These are phyloP conservation scores for Molanna angustata DNA, from an alignment of 2,888 invertebrate genomes.

Conservation along the genomic window DNA sequence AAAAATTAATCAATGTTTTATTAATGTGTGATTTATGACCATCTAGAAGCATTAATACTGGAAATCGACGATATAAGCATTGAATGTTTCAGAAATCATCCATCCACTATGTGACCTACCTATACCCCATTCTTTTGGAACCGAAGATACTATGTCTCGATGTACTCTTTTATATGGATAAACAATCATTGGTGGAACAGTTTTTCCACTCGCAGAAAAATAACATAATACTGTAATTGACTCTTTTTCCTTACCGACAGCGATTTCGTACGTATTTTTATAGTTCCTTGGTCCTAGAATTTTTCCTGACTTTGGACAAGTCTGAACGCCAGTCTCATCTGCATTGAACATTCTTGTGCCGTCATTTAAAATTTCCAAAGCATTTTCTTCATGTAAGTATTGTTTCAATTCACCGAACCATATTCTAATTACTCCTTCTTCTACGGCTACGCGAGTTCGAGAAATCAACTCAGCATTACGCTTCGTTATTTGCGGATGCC, in stretches of 20 bases:
- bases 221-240: constrained; percentile 30
- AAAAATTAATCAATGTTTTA: constrained; percentile 32
- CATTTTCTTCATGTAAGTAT: constrained; percentile 32
- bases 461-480: constrained; percentile 34
- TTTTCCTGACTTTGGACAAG: constrained; percentile 31
- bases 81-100: constrained; percentile 36
- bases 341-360: constrained; percentile 31
- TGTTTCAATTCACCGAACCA: constrained; percentile 34
- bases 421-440: constrained; percentile 33
- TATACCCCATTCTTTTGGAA: constrained; percentile 33
- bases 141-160: constrained; percentile 29
- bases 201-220: constrained; percentile 27
- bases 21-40: constrained; percentile 33
- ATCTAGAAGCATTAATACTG: constrained; percentile 29
- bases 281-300: constrained; percentile 31
- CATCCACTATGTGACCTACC: constrained; percentile 34
- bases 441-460: constrained; percentile 33
- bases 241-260: constrained; percentile 28
- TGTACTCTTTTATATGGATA: constrained; percentile 35
- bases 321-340: constrained; percentile 33
- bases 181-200: constrained; percentile 34
- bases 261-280: constrained; percentile 33
- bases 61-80: constrained; percentile 31
- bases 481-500: constrained; percentile 34
- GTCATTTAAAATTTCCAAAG: constrained; percentile 24